A percentile compares a stretch with the other conserved stretches of the same genome.
Evolutionary conservation across 2,113 vertebrate genomes (phyloP).

Genomic region (Pao palembangensis): DNA sequence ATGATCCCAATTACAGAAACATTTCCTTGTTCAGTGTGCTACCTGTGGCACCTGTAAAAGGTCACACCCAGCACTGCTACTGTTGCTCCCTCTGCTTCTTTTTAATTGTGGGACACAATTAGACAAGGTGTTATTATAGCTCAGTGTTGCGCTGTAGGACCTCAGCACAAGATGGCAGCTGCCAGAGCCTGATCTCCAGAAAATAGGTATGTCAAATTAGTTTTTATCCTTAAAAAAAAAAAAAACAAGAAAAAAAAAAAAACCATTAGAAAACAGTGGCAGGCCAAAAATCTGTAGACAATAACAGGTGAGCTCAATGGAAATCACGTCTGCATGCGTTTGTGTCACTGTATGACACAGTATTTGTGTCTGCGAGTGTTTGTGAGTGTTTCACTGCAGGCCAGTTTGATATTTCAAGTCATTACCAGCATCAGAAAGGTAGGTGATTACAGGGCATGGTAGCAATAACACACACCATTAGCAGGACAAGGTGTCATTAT

Average conservation of each 20-base stretch:
- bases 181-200: too few relatives aligned
- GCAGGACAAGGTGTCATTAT: constrained; percentile 74
- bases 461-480: constrained; percentile 72
- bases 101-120: too few relatives aligned
- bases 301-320: constrained; percentile 52
- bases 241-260: neutral
- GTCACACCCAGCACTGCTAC: too few relatives aligned
- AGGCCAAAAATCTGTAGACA: constrained; percentile 15
- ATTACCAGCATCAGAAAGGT: constrained; percentile 61
- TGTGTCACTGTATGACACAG: constrained; percentile 48
- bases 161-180: too few relatives aligned
- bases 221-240: too few relatives aligned
- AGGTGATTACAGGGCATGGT: constrained; percentile 70
- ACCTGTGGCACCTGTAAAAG: too few relatives aligned
- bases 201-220: too few relatives aligned
- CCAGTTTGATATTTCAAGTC: constrained; percentile 66
- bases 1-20: too few relatives aligned
- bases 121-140: too few relatives aligned
- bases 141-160: too few relatives aligned
- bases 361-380: constrained; percentile 49
- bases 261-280: neutral
- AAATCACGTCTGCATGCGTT: constrained; percentile 18
- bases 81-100: too few relatives aligned
- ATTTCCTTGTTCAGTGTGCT: too few relatives aligned
- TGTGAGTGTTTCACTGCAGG: constrained; percentile 45